phyloP scores from a whole-genome alignment of 2,888 invertebrate species.

The Pycnomerus fuliginosus region DNA sequence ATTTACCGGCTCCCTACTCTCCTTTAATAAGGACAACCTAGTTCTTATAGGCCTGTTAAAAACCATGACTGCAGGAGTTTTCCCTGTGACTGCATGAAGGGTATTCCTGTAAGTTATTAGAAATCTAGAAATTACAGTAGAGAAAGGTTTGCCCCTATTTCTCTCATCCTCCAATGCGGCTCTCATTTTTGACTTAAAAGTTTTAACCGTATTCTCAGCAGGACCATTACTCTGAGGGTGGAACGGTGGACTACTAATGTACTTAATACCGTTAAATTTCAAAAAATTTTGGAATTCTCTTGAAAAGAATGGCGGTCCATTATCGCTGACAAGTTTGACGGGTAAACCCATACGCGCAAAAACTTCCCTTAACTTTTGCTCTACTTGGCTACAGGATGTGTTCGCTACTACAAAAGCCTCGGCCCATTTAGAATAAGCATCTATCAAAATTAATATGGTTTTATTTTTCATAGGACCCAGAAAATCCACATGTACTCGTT shows the following conservation, averaged over 20 bases:
- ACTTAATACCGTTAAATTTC: background rate
- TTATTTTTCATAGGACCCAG: background rate
- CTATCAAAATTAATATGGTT: background rate
- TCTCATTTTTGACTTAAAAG: background rate
- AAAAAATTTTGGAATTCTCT: background rate
- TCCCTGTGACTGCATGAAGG: background rate
- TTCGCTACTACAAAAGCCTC: background rate
- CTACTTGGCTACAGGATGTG: background rate
- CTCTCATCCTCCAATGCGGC: background rate
- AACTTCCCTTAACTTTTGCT: background rate
- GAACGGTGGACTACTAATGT: background rate
- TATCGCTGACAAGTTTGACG: background rate
- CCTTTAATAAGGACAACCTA: background rate
- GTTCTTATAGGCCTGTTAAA: background rate
- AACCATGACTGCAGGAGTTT: background rate
- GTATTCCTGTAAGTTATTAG: background rate
- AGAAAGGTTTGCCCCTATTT: background rate
- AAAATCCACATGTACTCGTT: background rate
- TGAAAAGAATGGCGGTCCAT: background rate
- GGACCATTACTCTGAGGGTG: background rate
- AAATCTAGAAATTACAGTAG: background rate
- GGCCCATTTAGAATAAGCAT: background rate
- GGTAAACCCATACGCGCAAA: background rate
- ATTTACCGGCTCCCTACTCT: background rate
- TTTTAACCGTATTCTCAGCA: background rate